A percentile compares a stretch with the other conserved stretches of the same genome.
These are phyloP conservation scores for Lepidostoma basale DNA, from an alignment of 1,140 invertebrate genomes.

Conservation along the genomic window DNA sequence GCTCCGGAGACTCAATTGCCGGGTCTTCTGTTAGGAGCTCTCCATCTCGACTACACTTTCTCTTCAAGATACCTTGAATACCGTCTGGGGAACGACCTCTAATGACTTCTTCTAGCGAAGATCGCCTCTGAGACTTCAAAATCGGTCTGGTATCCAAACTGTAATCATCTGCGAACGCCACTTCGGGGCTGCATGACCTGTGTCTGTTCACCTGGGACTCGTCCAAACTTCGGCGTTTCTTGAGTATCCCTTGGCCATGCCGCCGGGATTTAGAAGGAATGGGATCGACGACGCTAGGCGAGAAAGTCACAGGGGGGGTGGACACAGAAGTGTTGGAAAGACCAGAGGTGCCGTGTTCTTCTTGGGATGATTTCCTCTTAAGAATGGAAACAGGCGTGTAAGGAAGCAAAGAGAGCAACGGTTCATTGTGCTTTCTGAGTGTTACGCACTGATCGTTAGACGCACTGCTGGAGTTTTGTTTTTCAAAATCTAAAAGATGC, in stretches of 20 bases:
- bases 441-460: constrained; percentile 57
- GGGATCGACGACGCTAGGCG: constrained; percentile 68
- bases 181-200: constrained; percentile 71
- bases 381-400: constrained; percentile 74
- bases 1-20: constrained; percentile 66
- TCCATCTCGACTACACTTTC: constrained; percentile 60
- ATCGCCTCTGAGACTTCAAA: constrained; percentile 70
- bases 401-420: constrained; percentile 52
- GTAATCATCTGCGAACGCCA: constrained; percentile 64
- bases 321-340: constrained; percentile 61
- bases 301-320: constrained; percentile 74
- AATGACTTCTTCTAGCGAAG: constrained; percentile 71
- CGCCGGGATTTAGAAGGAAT: constrained; percentile 59
- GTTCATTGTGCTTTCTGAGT: constrained; percentile 49
- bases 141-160: constrained; percentile 68
- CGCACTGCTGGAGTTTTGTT: constrained; percentile 54
- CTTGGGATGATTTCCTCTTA: constrained; percentile 74
- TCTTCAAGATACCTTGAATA: constrained; percentile 59
- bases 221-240: constrained; percentile 79
- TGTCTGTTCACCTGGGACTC: constrained; percentile 74
- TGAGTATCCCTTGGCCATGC: constrained; percentile 77
- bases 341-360: constrained; percentile 62
- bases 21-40: constrained; percentile 53
- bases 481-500: constrained; percentile 61
- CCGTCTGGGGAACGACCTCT: constrained; percentile 64